Conservation (phyloP, 1,140 invertebrate species). For the Cryptotermes secundus region DNA sequence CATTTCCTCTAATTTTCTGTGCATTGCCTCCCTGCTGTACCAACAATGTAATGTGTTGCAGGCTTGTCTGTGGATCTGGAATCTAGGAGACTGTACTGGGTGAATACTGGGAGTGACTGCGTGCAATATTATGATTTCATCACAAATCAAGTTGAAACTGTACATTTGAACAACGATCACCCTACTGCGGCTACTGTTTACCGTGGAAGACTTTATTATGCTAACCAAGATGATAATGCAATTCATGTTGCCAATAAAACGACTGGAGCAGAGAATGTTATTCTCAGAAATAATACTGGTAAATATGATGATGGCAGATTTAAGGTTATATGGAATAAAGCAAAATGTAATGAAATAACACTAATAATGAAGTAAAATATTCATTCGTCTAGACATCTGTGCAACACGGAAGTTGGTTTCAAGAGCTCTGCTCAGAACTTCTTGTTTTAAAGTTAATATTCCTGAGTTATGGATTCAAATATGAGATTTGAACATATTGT, state of each 20-base stretch:
- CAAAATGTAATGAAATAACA: no score
- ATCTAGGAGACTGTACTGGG: conserved; percentile 68
- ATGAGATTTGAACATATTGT: no score
- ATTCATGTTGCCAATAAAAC: conserved; percentile 60
- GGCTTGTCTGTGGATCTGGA: conserved; percentile 64
- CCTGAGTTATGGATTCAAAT: no score
- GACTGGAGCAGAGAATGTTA: conserved; percentile 45
- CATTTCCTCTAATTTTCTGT: not conserved
- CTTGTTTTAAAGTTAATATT: no score
- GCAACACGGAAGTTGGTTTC: no score
- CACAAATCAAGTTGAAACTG: conserved; percentile 47
- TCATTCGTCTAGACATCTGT: no score
- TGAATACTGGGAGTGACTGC: conserved; percentile 56
- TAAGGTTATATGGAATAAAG: no score
- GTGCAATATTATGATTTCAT: conserved; percentile 67
- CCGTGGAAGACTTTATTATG: conserved; percentile 58
- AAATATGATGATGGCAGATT: no score
- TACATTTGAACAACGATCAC: conserved; percentile 45
- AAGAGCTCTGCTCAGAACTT: no score
- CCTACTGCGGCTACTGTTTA: conserved; percentile 61
- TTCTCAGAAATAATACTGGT: conserved; percentile 63
- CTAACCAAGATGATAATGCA: conserved; percentile 55
- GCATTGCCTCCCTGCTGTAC: not conserved
- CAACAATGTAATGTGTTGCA: conserved; percentile 41
- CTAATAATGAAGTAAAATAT: no score